phyloP scores from a whole-genome alignment of 2,888 invertebrate genomes.

The Cataglyphis rosenhaueri region DNA sequence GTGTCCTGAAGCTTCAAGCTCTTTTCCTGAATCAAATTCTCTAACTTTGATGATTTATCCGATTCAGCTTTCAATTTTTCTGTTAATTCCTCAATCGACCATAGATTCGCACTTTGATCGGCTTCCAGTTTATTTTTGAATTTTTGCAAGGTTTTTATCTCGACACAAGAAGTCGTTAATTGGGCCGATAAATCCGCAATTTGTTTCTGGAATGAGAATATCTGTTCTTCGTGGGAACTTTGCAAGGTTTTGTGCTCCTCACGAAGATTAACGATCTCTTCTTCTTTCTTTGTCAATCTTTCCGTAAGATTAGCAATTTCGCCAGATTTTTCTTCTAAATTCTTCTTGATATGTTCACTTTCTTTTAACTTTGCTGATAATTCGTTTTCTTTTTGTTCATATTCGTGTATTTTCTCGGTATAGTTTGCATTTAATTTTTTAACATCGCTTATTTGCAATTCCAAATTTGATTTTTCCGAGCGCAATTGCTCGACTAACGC shows the following conservation, averaged over 20 bases:
- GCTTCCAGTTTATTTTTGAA: slow-evolving; percentile 71
- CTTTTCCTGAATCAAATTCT: slow-evolving; percentile 72
- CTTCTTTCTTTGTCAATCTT: slow-evolving; percentile 72
- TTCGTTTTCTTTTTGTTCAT: slow-evolving; percentile 70
- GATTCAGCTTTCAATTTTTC: slow-evolving; percentile 69
- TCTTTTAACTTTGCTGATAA: slow-evolving; percentile 63
- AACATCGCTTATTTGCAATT: slow-evolving; percentile 69
- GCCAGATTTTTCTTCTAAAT: slow-evolving; percentile 85
- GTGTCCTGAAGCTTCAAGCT: slow-evolving; percentile 84
- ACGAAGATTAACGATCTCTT: slow-evolving; percentile 63
- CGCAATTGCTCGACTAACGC: slow-evolving; percentile 68
- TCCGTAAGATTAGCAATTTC: slow-evolving; percentile 80
- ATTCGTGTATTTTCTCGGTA: slow-evolving; percentile 58
- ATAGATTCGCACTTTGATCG: slow-evolving; percentile 71
- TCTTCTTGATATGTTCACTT: slow-evolving; percentile 86
- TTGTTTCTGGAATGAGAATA: slow-evolving; percentile 71
- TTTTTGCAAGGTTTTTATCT: slow-evolving; percentile 72
- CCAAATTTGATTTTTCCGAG: slow-evolving; percentile 70
- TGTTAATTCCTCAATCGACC: slow-evolving; percentile 86
- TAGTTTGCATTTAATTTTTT: slow-evolving; percentile 69
- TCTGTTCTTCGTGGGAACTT: slow-evolving; percentile 75
- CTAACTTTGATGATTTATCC: slow-evolving; percentile 69
- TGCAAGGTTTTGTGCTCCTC: slow-evolving; percentile 80
- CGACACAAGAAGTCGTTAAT: slow-evolving; percentile 70
- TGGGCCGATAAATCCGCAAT: slow-evolving; percentile 73